These are phyloP conservation scores for Botrylloides violaceus DNA, from an alignment of 23 tunicate species.

Conservation along the genomic window DNA sequence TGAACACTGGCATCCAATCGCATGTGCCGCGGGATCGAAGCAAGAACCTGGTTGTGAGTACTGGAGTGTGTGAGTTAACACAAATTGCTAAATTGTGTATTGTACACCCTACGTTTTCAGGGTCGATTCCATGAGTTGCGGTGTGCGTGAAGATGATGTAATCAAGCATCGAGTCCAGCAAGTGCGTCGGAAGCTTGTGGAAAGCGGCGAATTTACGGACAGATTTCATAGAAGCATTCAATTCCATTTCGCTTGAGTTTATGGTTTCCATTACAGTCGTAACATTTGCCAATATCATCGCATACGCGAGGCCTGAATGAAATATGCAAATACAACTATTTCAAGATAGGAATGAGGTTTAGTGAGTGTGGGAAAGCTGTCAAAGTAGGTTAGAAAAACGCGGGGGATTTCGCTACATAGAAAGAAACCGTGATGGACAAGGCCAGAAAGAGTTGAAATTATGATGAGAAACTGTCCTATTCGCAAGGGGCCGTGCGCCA, in stretches of 20 bases:
- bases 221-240: constrained; percentile 25
- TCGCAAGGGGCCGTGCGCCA: too few species aligned
- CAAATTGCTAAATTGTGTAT: neutral
- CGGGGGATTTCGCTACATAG: too few species aligned
- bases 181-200: constrained; percentile 34
- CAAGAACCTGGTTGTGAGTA: constrained; percentile 31
- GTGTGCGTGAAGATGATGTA: constrained; percentile 35
- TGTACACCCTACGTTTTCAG: constrained; percentile 24
- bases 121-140: constrained; percentile 50
- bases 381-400: too few species aligned
- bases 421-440: too few species aligned
- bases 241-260: constrained; percentile 21
- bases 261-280: constrained; percentile 49
- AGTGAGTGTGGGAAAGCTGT: too few species aligned
- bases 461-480: too few species aligned
- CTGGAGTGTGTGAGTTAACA: neutral
- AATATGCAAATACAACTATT: too few species aligned
- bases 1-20: constrained; percentile 43
- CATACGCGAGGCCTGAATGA: constrained; percentile 61
- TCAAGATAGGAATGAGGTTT: too few species aligned
- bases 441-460: too few species aligned
- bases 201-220: constrained; percentile 28
- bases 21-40: constrained; percentile 56
- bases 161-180: constrained; percentile 49
- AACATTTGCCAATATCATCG: constrained; percentile 64